Evolutionary conservation across 2,113 vertebrate species (phyloP).

Genomic region (Tragelaphus buxtoni): DNA sequence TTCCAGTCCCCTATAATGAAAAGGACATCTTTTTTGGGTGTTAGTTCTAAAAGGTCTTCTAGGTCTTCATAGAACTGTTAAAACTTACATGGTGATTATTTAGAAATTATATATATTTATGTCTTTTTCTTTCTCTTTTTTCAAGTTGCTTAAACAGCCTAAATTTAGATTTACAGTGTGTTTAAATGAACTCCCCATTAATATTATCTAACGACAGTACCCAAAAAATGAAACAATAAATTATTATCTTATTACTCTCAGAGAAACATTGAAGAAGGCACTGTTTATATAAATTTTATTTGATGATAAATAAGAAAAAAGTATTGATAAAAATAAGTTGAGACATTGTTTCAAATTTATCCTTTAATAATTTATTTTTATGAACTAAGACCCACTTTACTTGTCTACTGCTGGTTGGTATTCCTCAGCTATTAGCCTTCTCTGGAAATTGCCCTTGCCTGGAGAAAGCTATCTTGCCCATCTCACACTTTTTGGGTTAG

Average conservation of each 20-base stretch:
- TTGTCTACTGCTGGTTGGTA: background rate
- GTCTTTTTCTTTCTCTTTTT: background rate
- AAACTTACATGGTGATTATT: background rate
- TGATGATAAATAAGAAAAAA: constrained; percentile 3
- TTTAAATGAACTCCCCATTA: background rate
- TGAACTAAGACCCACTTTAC: background rate
- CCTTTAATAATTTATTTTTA: background rate
- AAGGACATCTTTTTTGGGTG: too few relatives aligned
- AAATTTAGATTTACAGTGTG: background rate
- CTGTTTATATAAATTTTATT: background rate
- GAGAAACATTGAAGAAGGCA: background rate
- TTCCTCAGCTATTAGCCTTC: background rate
- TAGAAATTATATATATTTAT: background rate
- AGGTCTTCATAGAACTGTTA: background rate
- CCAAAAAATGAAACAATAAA: background rate
- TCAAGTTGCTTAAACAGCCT: background rate
- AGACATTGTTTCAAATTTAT: background rate
- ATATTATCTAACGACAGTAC: background rate
- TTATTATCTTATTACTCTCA: background rate
- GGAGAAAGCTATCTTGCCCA: background rate
- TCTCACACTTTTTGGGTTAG: background rate
- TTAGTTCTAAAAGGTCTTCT: too few relatives aligned
- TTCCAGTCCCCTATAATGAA: too few relatives aligned
- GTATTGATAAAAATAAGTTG: background rate
- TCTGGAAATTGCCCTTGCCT: background rate